Base-by-base conservation (phyloP, 1,140 invertebrate species). In the Tenebrio molitor region DNA sequence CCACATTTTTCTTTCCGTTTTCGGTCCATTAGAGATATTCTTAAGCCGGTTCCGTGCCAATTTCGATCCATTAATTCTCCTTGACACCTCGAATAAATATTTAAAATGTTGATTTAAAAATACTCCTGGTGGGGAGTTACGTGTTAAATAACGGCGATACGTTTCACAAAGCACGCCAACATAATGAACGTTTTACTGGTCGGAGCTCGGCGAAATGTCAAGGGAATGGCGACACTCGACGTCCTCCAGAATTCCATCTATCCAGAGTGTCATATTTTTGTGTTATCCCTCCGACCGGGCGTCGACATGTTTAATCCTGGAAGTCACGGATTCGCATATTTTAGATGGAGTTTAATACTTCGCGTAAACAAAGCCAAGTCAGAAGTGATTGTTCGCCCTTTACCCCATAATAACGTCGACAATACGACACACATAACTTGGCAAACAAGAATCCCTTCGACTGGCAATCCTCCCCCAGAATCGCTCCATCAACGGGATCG, bases 251-350 rank as follows among this genome's bases (percentile, higher is more conserved):
- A n/a, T n/a, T n/a, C n/a, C n/a, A n/a, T n/a, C n/a, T n/a, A n/a
- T n/a, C n/a, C n/a, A n/a, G n/a, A n/a, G n/a, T n/a, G n/a, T n/a
- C n/a, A n/a, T n/a, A n/a, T n/a, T n/a, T n/a, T n/a, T n/a, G n/a
- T n/a, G n/a, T n/a, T n/a, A n/a, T n/a, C n/a, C n/a, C n/a, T n/a
- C n/a, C n/a, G n/a, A n/a, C n/a, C n/a, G n/a, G n/a, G 46, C 42
- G 12, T 15, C 42, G 42, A 46, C 42, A 46, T 46, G 15, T 12
- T 12, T 12, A 46, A 46, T 46, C 42, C 8, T 16, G 12, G 21
- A 23, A 10, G 8, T 21, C 46, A 23, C 19, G 17, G 46, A 53
- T 53, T 53, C 46, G 46, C 46, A 53, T 53, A 53, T 21, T 53
- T 53, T 23, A 23, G 46, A 39, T 12, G 36, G 7, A 21, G 46